phyloP scores from a whole-genome alignment of 2,113 vertebrate genomes.

The Gadus chalcogrammus region DNA sequence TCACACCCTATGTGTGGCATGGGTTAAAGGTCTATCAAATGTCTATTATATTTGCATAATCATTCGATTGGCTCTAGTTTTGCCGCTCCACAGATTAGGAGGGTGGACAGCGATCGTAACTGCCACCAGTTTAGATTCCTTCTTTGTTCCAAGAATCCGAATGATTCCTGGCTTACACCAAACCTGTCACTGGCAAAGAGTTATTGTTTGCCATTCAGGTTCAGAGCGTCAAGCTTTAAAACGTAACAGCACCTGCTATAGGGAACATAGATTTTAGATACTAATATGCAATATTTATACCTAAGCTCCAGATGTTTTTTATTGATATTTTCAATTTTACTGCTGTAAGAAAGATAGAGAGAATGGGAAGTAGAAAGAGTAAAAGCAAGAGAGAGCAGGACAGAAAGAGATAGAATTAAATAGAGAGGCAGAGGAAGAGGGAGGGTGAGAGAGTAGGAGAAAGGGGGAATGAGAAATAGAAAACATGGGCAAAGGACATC shows the following conservation, averaged over 20 bases:
- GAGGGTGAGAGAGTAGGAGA: conserved; percentile 1
- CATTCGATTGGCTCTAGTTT: conserved; percentile 37
- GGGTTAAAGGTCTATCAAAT: no score
- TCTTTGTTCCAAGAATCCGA: conserved; percentile 12
- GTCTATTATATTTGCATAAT: conserved; percentile 14
- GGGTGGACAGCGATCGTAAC: conserved; percentile 34
- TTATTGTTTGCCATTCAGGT: neutral
- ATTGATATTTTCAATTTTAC: neutral
- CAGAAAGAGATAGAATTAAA: no score
- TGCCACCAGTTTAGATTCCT: conserved; percentile 19
- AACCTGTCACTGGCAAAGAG: neutral
- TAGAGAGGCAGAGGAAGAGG: conserved; percentile 6
- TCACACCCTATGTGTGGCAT: no score
- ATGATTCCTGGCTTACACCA: neutral
- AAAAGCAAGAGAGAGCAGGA: no score
- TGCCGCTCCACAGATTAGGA: conserved; percentile 48
- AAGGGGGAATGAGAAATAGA: neutral
- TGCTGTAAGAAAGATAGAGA: neutral
- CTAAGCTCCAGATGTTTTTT: neutral
- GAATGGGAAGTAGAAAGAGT: neutral
- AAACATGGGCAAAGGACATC: neutral
- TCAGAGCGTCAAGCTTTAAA: neutral
- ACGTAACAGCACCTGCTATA: neutral
- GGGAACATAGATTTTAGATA: neutral
- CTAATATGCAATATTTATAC: neutral